Evolutionary conservation across 2,113 vertebrate species (phyloP).

Genomic region (Pelusios castaneus): DNA sequence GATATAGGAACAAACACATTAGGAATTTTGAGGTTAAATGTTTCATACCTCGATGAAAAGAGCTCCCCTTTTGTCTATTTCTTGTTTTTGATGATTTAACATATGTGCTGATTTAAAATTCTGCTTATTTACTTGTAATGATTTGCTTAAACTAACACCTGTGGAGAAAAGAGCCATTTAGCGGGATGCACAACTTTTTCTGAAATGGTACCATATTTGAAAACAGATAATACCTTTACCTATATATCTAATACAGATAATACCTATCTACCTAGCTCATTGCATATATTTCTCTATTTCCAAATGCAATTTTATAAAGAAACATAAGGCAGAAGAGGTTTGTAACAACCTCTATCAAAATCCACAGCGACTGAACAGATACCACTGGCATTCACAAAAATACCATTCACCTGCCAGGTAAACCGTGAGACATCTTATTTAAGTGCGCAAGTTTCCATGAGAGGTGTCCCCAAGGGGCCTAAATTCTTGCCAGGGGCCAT

Average conservation of each 20-base stretch:
- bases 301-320: neutral
- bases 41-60: slow-evolving; percentile 64
- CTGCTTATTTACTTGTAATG: slow-evolving; percentile 70
- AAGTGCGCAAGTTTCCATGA: neutral
- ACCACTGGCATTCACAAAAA: neutral
- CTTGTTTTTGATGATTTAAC: slow-evolving; percentile 47
- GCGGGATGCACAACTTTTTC: neutral
- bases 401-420: neutral
- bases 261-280: neutral
- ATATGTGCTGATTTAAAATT: slow-evolving; percentile 21
- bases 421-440: neutral
- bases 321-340: neutral
- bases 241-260: too few species aligned
- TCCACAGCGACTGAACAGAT: neutral
- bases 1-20: neutral
- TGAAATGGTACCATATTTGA: neutral
- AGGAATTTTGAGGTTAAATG: neutral
- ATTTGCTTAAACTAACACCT: slow-evolving; percentile 68
- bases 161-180: slow-evolving; percentile 10
- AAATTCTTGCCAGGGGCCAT: neutral
- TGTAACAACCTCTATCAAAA: neutral
- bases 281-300: neutral
- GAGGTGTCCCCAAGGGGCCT: neutral
- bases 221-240: neutral
- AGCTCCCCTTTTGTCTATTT: neutral